Percentiles rank a stretch among this genome's conserved stretches.
Conservation (phyloP, 2,888 invertebrate genomes). For the Augiades crinisus region DNA sequence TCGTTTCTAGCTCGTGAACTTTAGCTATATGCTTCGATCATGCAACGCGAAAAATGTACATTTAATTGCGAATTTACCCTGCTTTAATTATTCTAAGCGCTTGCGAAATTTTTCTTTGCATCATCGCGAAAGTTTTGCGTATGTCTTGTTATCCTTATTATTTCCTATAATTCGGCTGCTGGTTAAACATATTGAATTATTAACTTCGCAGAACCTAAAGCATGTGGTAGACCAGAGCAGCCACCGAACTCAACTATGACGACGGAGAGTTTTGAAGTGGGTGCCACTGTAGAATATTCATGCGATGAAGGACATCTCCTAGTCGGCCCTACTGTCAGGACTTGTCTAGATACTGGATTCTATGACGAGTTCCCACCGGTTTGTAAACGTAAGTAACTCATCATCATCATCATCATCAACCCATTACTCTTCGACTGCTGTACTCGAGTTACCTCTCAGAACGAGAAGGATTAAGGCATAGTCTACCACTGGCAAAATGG, state of each 20-base stretch:
- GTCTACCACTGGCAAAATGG: too few species aligned
- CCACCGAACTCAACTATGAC: slow-evolving; percentile 95
- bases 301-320: slow-evolving; percentile 93
- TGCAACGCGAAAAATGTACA: slow-evolving; percentile 9
- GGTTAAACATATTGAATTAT: neutral
- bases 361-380: slow-evolving; percentile 97
- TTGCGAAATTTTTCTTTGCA: slow-evolving; percentile 12
- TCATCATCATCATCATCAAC: too few species aligned
- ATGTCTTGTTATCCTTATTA: neutral
- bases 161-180: neutral
- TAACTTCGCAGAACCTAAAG: slow-evolving; percentile 86
- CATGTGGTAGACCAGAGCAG: slow-evolving; percentile 95
- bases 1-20: neutral
- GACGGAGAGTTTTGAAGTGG: slow-evolving; percentile 89
- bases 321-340: slow-evolving; percentile 91
- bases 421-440: too few species aligned
- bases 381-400: slow-evolving; percentile 92
- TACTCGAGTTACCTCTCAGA: too few species aligned
- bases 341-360: slow-evolving; percentile 94
- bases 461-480: too few species aligned
- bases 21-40: slow-evolving; percentile 19
- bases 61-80: too few species aligned
- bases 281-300: slow-evolving; percentile 90
- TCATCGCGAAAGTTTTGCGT: slow-evolving; percentile 23
- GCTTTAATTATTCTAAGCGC: neutral